Conservation (phyloP, 1,140 invertebrate species). For the Eurosta solidaginis region DNA sequence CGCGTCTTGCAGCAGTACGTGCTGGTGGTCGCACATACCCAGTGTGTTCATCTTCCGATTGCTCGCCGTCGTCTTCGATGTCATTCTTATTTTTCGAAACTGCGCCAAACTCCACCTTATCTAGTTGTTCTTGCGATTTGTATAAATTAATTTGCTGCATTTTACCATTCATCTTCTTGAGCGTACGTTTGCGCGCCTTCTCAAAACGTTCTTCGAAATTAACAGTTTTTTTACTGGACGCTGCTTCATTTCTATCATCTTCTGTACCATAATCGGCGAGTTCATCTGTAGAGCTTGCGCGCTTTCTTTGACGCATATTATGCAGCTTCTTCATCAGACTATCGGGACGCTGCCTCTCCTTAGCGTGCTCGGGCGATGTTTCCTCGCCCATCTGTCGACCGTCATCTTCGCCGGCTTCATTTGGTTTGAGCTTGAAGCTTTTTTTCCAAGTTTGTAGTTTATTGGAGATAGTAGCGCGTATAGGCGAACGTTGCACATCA, state of each 20-base stretch:
- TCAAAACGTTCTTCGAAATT: constrained; percentile 41
- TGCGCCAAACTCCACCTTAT: background rate
- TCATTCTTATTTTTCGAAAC: background rate
- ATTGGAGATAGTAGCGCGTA: background rate
- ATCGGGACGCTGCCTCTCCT: background rate
- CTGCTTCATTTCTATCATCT: constrained; percentile 11
- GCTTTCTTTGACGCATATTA: constrained; percentile 30
- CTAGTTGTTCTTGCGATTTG: constrained; percentile 27
- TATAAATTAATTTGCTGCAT: constrained; percentile 53
- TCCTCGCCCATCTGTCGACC: constrained; percentile 19
- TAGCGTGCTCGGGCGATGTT: background rate
- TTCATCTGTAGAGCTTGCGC: constrained; percentile 6
- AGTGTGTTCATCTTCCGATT: background rate
- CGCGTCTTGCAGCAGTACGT: background rate
- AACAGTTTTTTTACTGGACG: background rate
- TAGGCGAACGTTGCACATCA: background rate
- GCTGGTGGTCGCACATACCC: background rate
- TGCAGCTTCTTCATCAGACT: constrained; percentile 33
- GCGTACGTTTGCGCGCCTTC: constrained; percentile 37
- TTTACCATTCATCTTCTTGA: constrained; percentile 47
- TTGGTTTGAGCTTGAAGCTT: constrained; percentile 31
- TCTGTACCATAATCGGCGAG: constrained; percentile 25
- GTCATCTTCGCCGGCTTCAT: background rate
- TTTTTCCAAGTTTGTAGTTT: constrained; percentile 36
- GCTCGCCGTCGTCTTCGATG: background rate